Conservation (phyloP, 2,797 vertebrate species). For the Mus minutoides region DNA sequence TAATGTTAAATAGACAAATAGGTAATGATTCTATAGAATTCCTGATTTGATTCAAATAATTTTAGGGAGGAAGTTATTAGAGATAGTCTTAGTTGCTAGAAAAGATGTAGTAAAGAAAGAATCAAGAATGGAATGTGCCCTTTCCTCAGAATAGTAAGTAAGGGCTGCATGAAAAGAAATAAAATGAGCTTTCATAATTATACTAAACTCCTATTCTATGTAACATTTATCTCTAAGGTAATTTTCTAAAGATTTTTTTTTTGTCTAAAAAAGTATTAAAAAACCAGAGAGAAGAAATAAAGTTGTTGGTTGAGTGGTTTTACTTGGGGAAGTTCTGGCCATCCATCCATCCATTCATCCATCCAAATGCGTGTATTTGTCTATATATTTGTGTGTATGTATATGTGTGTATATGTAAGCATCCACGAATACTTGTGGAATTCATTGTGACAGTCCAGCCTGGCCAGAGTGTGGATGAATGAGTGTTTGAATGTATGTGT, state of each 20-base stretch:
- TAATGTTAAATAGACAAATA: background rate
- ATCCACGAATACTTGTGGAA: background rate
- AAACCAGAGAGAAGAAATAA: background rate
- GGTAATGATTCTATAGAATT: background rate
- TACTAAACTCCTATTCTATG: background rate
- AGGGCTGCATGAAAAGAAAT: background rate
- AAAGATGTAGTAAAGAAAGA: background rate
- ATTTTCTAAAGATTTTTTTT: background rate
- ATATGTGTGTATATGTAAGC: background rate
- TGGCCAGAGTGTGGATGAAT: background rate
- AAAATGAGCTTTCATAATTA: background rate
- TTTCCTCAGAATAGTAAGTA: background rate
- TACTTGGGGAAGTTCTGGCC: background rate
- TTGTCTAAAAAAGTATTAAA: background rate
- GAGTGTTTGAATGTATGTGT: background rate
- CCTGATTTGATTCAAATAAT: background rate
- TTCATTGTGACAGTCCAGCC: background rate
- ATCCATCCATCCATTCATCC: background rate
- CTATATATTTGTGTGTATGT: background rate
- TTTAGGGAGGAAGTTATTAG: background rate
- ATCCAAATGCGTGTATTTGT: background rate
- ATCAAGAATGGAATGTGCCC: background rate
- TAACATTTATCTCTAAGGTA: background rate
- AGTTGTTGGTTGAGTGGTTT: background rate
- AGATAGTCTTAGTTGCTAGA: background rate